Evolutionary conservation across 2,888 invertebrate genomes (phyloP).

Genomic region (Conistra vaccinii): DNA sequence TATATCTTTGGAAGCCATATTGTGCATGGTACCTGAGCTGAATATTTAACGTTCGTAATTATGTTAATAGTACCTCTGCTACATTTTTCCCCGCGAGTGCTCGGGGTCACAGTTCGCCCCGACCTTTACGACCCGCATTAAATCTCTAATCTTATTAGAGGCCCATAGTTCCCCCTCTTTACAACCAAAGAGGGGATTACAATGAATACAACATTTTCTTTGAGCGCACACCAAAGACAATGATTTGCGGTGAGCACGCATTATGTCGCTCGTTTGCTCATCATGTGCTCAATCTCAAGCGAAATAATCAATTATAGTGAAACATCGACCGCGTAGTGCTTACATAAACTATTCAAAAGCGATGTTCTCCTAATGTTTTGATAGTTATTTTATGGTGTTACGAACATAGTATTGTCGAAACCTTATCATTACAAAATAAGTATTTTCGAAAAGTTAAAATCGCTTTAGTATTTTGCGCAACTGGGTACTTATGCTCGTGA

Average conservation of each 20-base stretch:
- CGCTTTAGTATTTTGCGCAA: too few relatives aligned
- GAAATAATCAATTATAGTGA: too few relatives aligned
- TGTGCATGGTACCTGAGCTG: constrained; percentile 39
- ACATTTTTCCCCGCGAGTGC: constrained; percentile 48
- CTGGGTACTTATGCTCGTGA: background rate
- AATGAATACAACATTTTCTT: constrained; percentile 51
- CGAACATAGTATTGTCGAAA: too few relatives aligned
- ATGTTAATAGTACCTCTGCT: constrained; percentile 44
- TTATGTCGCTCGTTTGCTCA: background rate
- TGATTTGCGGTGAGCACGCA: background rate
- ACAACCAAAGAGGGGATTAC: constrained; percentile 33
- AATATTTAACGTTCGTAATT: constrained; percentile 58
- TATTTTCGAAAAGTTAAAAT: too few relatives aligned
- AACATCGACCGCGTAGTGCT: background rate
- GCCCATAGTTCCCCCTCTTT: constrained; percentile 24
- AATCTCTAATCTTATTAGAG: constrained; percentile 63
- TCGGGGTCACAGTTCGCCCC: constrained; percentile 43
- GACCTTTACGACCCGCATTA: constrained; percentile 52
- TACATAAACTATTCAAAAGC: too few relatives aligned
- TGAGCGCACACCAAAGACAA: background rate
- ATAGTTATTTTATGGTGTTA: too few relatives aligned
- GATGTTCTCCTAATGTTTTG: too few relatives aligned
- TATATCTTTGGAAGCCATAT: background rate
- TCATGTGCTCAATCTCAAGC: background rate
- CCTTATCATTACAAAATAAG: too few relatives aligned